Evolutionary conservation across 92 coral and sea anemone genomes (phyloP).

Genomic region (Zoanthus solanderi): DNA sequence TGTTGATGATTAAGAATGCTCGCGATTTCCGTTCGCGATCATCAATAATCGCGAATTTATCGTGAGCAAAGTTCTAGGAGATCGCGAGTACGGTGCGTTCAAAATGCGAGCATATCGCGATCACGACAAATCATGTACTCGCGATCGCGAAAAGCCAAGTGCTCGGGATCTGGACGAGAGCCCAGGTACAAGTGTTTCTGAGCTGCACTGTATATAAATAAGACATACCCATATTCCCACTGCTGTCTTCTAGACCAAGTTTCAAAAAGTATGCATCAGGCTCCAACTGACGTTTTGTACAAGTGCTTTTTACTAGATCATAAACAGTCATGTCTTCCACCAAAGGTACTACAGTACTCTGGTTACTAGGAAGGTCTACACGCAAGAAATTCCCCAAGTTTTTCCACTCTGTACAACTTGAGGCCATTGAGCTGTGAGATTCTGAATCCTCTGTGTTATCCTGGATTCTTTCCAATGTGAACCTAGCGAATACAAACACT

Average conservation of each 20-base stretch:
- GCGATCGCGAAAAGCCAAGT: too few species aligned
- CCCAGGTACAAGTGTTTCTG: too few species aligned
- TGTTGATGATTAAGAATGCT: too few species aligned
- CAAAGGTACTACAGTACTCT: constrained; percentile 91
- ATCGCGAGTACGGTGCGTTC: too few species aligned
- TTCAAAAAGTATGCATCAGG: constrained; percentile 83
- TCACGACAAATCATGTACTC: too few species aligned
- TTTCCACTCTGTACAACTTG: constrained; percentile 94
- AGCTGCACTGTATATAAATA: too few species aligned
- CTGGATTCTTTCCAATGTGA: constrained; percentile 73
- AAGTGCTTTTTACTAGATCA: constrained; percentile 83
- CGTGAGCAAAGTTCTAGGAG: too few species aligned
- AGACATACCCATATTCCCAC: constrained; percentile 78
- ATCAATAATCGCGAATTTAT: too few species aligned
- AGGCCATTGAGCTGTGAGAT: constrained; percentile 68
- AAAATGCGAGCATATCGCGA: too few species aligned
- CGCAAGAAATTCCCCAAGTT: constrained; percentile 92
- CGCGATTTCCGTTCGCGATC: too few species aligned
- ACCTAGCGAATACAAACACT: neutral
- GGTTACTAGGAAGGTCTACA: constrained; percentile 81
- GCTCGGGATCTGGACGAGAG: too few species aligned
- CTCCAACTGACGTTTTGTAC: constrained; percentile 85
- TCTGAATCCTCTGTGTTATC: constrained; percentile 66
- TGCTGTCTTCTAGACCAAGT: constrained; percentile 80
- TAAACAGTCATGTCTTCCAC: constrained; percentile 83